Evolutionary conservation across 1,140 invertebrate species (phyloP).

Genomic region (Gryllus bimaculatus): DNA sequence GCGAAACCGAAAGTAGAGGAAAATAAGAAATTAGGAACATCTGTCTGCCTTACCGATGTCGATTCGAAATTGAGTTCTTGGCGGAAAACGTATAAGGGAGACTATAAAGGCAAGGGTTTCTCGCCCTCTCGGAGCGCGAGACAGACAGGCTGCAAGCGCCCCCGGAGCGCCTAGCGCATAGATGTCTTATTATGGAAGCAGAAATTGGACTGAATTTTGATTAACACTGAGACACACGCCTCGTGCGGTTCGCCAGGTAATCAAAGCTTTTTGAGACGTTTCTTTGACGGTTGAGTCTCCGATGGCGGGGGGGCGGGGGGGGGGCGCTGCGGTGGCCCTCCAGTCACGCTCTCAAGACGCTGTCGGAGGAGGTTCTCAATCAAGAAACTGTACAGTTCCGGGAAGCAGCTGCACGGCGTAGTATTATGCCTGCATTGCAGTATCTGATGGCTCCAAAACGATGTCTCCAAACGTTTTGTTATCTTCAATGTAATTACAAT

Average conservation of each 20-base stretch:
- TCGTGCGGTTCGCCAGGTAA: background rate
- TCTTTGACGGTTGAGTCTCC: background rate
- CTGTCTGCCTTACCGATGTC: background rate
- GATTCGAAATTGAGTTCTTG: conserved; percentile 4
- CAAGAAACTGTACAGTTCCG: too few relatives aligned
- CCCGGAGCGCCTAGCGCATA: background rate
- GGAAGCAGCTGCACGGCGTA: too few relatives aligned
- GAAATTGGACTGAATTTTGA: background rate
- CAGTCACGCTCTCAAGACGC: too few relatives aligned
- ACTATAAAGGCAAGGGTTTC: background rate
- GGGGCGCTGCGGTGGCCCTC: too few relatives aligned
- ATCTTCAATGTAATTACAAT: too few relatives aligned
- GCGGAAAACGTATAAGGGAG: background rate
- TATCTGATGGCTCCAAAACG: too few relatives aligned
- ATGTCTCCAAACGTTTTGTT: too few relatives aligned
- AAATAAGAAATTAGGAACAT: conserved; percentile 2
- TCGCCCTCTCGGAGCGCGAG: background rate
- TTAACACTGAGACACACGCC: background rate
- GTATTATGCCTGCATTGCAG: too few relatives aligned
- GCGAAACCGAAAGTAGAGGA: background rate
- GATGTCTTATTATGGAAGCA: background rate
- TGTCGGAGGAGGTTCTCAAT: too few relatives aligned
- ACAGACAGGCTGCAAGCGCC: background rate
- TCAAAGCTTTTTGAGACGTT: background rate
- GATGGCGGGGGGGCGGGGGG: too few relatives aligned